Conservation (phyloP, 2,113 vertebrate genomes). For the Sinocyclocheilus anophthalmus region DNA sequence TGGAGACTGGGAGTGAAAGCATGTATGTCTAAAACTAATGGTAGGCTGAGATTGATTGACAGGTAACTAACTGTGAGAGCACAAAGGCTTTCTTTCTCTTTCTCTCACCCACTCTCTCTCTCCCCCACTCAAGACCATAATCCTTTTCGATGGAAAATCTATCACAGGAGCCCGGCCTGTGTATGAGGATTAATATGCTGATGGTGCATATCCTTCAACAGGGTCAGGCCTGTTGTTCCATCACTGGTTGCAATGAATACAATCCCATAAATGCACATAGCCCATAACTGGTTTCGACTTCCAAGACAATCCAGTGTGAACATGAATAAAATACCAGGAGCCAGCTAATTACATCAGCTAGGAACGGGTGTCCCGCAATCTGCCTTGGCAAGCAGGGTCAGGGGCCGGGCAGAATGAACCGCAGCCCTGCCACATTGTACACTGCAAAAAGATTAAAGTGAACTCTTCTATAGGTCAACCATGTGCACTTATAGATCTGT, state of each 20-base stretch:
- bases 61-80: constrained; percentile 56
- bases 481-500: neutral
- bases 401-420: neutral
- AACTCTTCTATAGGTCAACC: constrained; percentile 22
- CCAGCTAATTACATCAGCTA: constrained; percentile 50
- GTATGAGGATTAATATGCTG: constrained; percentile 72
- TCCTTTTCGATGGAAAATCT: constrained; percentile 76
- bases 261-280: constrained; percentile 48
- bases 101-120: constrained; percentile 53
- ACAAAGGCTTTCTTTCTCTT: constrained; percentile 52
- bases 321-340: constrained; percentile 61
- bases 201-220: constrained; percentile 72
- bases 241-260: constrained; percentile 64
- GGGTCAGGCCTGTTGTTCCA: constrained; percentile 64
- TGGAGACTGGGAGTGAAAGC: constrained; percentile 35
- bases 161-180: constrained; percentile 59
- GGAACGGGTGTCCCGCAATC: neutral
- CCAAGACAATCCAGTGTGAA: constrained; percentile 53
- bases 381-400: constrained; percentile 23
- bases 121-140: constrained; percentile 66
- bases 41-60: constrained; percentile 8
- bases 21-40: constrained; percentile 20
- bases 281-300: constrained; percentile 51
- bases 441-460: constrained; percentile 26
- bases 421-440: neutral